Evolutionary conservation across 2,797 vertebrate genomes (phyloP).

Genomic region (Dicrostonyx torquatus): DNA sequence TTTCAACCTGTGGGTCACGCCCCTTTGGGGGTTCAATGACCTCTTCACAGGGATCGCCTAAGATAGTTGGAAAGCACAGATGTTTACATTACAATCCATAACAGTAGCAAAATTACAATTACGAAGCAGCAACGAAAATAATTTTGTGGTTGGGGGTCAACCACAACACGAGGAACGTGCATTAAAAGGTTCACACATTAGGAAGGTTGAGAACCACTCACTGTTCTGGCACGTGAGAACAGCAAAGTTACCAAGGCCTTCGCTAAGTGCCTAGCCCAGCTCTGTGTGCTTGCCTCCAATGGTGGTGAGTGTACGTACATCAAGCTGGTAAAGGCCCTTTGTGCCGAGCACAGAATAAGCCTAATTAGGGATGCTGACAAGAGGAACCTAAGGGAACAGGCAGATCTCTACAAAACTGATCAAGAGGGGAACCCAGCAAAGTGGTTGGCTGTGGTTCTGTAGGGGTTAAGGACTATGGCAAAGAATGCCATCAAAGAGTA

Average conservation of each 20-base stretch:
- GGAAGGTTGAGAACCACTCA: background rate
- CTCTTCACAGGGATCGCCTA: background rate
- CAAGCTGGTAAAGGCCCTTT: background rate
- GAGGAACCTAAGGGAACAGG: conserved; percentile 99
- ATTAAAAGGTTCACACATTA: background rate
- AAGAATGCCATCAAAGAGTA: conserved; percentile 98
- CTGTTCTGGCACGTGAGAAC: no score
- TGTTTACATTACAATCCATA: background rate
- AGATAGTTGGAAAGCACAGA: background rate
- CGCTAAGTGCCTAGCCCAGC: background rate
- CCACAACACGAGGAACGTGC: background rate
- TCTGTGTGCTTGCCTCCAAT: background rate
- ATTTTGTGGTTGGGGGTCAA: background rate
- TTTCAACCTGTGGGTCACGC: background rate
- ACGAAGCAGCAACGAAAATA: background rate
- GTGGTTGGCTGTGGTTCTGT: conserved; percentile 98
- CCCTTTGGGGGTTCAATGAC: background rate
- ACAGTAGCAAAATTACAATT: background rate
- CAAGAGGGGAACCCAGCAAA: conserved; percentile 96
- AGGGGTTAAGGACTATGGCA: conserved; percentile 99
- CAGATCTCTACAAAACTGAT: conserved; percentile 98
- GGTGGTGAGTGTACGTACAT: background rate
- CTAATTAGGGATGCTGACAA: conserved; percentile 94
- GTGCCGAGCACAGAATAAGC: background rate
- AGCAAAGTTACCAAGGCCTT: background rate